These are phyloP conservation scores for Cebidichthys violaceus DNA, from an alignment of 2,113 vertebrate species.

Conservation along the genomic window DNA sequence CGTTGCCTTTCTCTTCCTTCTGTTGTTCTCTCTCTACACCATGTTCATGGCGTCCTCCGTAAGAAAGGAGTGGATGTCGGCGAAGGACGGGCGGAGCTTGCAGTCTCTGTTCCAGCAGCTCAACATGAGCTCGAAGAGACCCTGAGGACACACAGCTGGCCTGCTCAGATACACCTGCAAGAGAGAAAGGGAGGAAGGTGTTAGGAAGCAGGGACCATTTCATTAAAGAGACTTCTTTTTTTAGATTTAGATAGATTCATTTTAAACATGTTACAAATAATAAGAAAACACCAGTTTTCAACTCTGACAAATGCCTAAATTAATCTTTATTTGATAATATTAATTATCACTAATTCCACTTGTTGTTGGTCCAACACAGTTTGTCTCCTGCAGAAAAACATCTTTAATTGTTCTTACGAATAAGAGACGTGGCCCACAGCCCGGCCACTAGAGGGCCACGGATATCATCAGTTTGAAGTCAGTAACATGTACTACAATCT, in stretches of 20 bases:
- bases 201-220: neutral
- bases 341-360: neutral
- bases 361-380: neutral
- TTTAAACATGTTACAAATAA: neutral
- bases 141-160: slow-evolving; percentile 89
- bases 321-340: neutral
- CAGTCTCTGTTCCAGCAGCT: slow-evolving; percentile 94
- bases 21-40: slow-evolving; percentile 75
- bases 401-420: neutral
- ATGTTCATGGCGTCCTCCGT: slow-evolving; percentile 92
- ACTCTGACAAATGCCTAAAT: neutral
- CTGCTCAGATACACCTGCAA: slow-evolving; percentile 87
- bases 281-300: neutral
- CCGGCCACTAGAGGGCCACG: slow-evolving; percentile 21
- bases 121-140: slow-evolving; percentile 92
- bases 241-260: neutral
- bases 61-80: slow-evolving; percentile 89
- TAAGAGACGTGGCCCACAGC: neutral
- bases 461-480: neutral
- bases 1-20: neutral
- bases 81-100: slow-evolving; percentile 90
- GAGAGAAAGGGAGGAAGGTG: neutral
- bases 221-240: neutral
- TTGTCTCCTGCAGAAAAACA: neutral
- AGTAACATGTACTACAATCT: neutral